Conservation (phyloP, 2,888 invertebrate genomes). For the Chrysolina oricalcia region DNA sequence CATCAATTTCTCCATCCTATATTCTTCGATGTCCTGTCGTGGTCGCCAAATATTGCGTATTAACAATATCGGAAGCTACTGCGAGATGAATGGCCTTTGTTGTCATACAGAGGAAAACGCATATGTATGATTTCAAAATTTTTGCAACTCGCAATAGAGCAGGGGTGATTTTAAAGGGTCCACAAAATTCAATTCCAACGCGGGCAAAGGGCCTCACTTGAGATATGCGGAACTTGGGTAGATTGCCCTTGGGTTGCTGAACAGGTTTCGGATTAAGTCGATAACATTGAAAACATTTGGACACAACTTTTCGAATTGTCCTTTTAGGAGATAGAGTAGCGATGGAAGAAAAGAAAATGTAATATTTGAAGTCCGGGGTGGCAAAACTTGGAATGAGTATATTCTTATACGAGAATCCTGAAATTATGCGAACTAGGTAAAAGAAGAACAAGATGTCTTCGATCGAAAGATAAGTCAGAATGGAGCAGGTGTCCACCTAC, state of each 20-base stretch:
- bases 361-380: too few relatives aligned
- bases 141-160: conserved; percentile 7
- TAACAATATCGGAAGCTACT: conserved; percentile 6
- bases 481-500: too few relatives aligned
- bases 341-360: too few relatives aligned
- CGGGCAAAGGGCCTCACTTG: conserved; percentile 19
- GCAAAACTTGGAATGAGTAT: too few relatives aligned
- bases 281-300: too few relatives aligned
- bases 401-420: too few relatives aligned
- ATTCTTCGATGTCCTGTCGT: too few relatives aligned
- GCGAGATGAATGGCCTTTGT: conserved; percentile 7
- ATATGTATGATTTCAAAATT: conserved; percentile 24
- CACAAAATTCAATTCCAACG: conserved; percentile 14
- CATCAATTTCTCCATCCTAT: too few relatives aligned
- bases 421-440: too few relatives aligned
- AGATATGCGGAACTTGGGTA: conserved; percentile 15
- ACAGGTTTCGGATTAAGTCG: conserved; percentile 11
- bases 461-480: too few relatives aligned
- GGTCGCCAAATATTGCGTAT: too few relatives aligned
- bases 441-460: too few relatives aligned
- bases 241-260: conserved; percentile 30
- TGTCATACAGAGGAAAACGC: conserved; percentile 25
- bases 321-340: conserved; percentile 18
- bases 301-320: conserved; percentile 25
- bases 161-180: conserved; percentile 9